Conservation (phyloP, 2,113 vertebrate species). For the Tamias sibiricus region DNA sequence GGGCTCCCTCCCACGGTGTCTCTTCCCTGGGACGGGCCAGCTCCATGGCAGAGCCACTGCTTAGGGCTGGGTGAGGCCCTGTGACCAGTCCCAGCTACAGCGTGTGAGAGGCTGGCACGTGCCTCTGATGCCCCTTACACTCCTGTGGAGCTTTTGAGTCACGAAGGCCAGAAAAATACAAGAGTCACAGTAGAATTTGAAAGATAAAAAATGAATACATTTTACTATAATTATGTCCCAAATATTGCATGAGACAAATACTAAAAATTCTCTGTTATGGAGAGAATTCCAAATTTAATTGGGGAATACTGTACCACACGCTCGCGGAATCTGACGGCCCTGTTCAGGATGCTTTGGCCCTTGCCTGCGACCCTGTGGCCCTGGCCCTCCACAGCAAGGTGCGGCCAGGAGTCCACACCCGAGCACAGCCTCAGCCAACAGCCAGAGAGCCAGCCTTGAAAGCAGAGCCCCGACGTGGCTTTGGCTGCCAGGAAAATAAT, state of each 20-base stretch:
- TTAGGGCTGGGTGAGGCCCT: background rate
- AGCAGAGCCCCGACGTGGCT: background rate
- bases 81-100: background rate
- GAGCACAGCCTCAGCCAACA: fast-evolving
- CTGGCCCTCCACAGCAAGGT: background rate
- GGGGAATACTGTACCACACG: background rate
- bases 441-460: background rate
- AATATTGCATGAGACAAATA: background rate
- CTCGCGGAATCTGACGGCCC: background rate
- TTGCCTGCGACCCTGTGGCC: background rate
- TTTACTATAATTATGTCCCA: background rate
- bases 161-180: background rate
- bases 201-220: background rate
- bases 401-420: background rate
- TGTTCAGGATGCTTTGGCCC: background rate
- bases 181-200: background rate
- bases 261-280: background rate
- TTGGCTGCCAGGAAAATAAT: too few relatives aligned
- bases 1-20: background rate
- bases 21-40: background rate
- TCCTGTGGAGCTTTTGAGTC: background rate
- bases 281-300: background rate
- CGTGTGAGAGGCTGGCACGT: background rate
- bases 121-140: background rate
- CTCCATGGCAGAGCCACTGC: background rate